Percentiles rank a stretch among this genome's conserved stretches.
These are phyloP conservation scores for Setophaga coronata DNA, from an alignment of 2,113 vertebrate genomes.

Conservation along the genomic window DNA sequence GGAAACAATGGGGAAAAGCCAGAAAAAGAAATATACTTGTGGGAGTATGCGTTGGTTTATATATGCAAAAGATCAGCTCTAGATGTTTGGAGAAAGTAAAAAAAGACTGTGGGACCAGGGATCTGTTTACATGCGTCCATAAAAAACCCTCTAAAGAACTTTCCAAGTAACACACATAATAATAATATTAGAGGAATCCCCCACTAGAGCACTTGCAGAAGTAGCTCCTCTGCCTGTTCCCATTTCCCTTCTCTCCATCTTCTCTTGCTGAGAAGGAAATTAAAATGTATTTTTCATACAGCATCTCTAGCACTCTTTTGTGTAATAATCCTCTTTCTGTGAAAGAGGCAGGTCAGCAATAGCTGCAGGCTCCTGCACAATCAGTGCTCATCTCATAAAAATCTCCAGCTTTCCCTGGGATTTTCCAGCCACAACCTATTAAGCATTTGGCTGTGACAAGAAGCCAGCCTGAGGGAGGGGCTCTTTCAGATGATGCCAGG, in stretches of 20 bases:
- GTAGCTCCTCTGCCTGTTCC: background rate
- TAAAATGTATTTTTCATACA: conserved; percentile 64
- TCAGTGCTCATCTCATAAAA: conserved; percentile 64
- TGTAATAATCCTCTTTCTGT: conserved; percentile 67
- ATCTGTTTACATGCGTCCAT: background rate
- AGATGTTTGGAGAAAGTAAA: background rate
- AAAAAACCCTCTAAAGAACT: background rate
- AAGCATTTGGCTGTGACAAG: conserved; percentile 46
- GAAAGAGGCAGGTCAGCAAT: conserved; percentile 67
- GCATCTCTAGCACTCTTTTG: conserved; percentile 58
- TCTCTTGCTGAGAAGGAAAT: conserved; percentile 51
- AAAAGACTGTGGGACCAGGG: background rate
- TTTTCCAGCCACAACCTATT: conserved; percentile 65
- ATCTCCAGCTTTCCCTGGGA: conserved; percentile 55
- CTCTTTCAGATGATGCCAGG: background rate
- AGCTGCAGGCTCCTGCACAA: conserved; percentile 56
- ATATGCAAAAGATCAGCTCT: background rate
- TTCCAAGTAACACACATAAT: background rate
- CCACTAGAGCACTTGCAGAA: background rate
- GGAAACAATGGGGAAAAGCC: background rate
- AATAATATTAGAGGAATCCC: background rate
- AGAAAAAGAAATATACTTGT: background rate
- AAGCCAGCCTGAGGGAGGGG: conserved; percentile 18
- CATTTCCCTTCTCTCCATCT: background rate
- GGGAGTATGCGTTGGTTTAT: background rate